Percentiles rank a stretch among this genome's conserved stretches.
Conservation (phyloP, 2,797 vertebrate species). For the Labeo calbasu region DNA sequence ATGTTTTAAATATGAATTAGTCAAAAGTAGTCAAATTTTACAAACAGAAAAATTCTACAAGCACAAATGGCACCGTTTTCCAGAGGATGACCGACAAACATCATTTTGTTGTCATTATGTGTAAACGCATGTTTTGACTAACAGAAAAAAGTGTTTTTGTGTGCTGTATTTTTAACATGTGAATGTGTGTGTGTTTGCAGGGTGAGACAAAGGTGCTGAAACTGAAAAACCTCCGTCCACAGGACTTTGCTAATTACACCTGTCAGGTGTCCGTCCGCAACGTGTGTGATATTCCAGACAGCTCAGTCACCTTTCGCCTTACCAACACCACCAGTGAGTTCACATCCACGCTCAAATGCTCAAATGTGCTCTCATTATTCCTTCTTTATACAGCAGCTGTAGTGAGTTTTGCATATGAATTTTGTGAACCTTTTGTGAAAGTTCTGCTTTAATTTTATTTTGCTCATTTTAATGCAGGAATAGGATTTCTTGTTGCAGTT, state of each 20-base stretch:
- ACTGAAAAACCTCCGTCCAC: constrained; percentile 92
- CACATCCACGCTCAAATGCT: background rate
- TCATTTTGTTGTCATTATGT: background rate
- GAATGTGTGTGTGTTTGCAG: constrained; percentile 69
- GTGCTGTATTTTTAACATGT: background rate
- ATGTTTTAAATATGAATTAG: background rate
- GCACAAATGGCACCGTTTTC: constrained; percentile 5
- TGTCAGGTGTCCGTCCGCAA: constrained; percentile 97
- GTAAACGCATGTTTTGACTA: background rate
- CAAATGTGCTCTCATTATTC: background rate
- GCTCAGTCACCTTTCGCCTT: constrained; percentile 91
- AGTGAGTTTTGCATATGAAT: background rate
- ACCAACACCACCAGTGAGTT: constrained; percentile 91
- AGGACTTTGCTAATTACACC: constrained; percentile 94
- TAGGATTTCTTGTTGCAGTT: background rate
- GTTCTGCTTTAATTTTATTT: background rate
- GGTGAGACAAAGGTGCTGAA: constrained; percentile 98
- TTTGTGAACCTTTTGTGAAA: background rate
- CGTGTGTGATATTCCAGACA: constrained; percentile 94
- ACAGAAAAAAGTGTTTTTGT: background rate
- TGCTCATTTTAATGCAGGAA: background rate
- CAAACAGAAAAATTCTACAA: background rate
- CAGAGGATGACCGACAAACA: background rate
- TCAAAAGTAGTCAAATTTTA: background rate
- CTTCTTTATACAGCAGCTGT: background rate